phyloP scores from a whole-genome alignment of 2,113 vertebrate genomes.

The Gallinago jamesoni region DNA sequence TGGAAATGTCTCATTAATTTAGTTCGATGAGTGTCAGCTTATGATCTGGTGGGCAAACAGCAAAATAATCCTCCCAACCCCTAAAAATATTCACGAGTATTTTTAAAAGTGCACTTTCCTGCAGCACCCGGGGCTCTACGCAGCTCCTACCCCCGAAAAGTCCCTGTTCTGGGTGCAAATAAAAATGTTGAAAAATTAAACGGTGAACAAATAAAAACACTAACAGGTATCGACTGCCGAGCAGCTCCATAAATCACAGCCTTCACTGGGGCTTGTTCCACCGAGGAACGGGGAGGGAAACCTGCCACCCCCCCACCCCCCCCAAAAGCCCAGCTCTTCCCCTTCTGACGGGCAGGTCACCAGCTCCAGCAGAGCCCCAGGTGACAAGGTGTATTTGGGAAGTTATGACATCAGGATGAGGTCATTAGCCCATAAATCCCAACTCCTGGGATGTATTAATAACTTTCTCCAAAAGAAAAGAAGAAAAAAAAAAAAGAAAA shows the following conservation, averaged over 20 bases:
- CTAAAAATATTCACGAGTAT: neutral
- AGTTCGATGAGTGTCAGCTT: neutral
- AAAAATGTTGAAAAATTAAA: slow-evolving; percentile 29
- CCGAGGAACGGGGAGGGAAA: neutral
- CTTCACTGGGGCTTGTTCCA: slow-evolving; percentile 31
- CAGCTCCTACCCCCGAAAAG: neutral
- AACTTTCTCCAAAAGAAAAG: neutral
- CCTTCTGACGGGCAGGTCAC: neutral
- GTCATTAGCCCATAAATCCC: neutral
- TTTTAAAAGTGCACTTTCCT: neutral
- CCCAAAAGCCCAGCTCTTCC: neutral
- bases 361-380: neutral
- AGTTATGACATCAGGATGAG: neutral
- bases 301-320: neutral
- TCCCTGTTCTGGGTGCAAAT: neutral
- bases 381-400: neutral
- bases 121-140: neutral
- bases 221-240: neutral
- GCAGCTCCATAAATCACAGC: slow-evolving; percentile 48
- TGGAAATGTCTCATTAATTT: neutral
- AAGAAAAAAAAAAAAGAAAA: neutral
- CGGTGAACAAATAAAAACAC: neutral
- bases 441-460: neutral
- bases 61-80: neutral
- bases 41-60: neutral